These are phyloP conservation scores for Neria commutata DNA, from an alignment of 2,888 invertebrate species.

Conservation along the genomic window DNA sequence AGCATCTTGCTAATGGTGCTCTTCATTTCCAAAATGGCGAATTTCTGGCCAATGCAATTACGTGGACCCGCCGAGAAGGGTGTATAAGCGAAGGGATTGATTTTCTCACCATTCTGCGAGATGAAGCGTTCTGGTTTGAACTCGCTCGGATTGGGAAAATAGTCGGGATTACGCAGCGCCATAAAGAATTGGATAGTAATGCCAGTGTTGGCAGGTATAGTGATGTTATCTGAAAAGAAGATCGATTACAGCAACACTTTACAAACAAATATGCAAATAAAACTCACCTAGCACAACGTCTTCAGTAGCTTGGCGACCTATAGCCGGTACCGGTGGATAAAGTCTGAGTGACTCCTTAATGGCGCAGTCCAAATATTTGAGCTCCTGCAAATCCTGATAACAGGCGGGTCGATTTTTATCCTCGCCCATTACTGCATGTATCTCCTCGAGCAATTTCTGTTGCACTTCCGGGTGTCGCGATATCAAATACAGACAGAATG, in stretches of 20 bases:
- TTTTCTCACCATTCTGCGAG: slow-evolving; percentile 42
- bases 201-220: slow-evolving; percentile 46
- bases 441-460: slow-evolving; percentile 47
- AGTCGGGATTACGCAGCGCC: slow-evolving; percentile 48
- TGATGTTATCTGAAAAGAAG: slow-evolving; percentile 44
- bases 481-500: slow-evolving; percentile 49
- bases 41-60: slow-evolving; percentile 60
- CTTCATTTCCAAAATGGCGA: slow-evolving; percentile 58
- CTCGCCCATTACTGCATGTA: slow-evolving; percentile 47
- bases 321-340: slow-evolving; percentile 70
- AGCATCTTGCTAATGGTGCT: slow-evolving; percentile 50
- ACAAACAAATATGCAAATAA: background rate
- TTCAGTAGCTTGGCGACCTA: slow-evolving; percentile 65
- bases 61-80: slow-evolving; percentile 58
- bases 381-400: slow-evolving; percentile 46
- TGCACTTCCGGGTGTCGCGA: slow-evolving; percentile 53
- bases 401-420: slow-evolving; percentile 39
- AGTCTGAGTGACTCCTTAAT: slow-evolving; percentile 72
- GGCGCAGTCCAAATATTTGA: slow-evolving; percentile 67
- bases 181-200: slow-evolving; percentile 45
- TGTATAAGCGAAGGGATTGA: slow-evolving; percentile 56
- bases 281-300: slow-evolving; percentile 65
- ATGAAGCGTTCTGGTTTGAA: slow-evolving; percentile 55
- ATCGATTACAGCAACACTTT: background rate
- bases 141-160: slow-evolving; percentile 49